A percentile compares a stretch with the other conserved stretches of the same genome.
phyloP scores from a whole-genome alignment of 2,797 vertebrate genomes.

The Distichodus sexfasciatus region DNA sequence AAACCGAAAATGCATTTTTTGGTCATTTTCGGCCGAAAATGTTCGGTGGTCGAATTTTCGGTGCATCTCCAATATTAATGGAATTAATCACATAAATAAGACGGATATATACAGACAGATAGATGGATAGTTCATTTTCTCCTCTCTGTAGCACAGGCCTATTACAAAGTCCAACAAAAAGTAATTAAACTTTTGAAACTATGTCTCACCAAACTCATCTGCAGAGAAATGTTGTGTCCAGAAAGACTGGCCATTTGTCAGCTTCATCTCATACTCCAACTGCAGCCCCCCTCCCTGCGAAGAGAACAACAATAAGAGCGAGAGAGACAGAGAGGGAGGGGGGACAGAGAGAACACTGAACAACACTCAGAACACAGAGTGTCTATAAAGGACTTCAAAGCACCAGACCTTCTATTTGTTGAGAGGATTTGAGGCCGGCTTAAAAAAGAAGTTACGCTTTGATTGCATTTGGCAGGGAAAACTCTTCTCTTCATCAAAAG shows the following conservation, averaged over 20 bases:
- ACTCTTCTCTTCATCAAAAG: slow-evolving; percentile 67
- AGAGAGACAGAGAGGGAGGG: neutral
- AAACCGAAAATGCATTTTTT: too few species aligned
- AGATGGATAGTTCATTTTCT: too few species aligned
- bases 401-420: slow-evolving; percentile 61
- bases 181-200: too few species aligned
- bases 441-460: slow-evolving; percentile 58
- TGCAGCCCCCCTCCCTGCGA: slow-evolving; percentile 85
- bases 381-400: slow-evolving; percentile 72
- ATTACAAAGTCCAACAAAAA: too few species aligned
- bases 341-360: slow-evolving; percentile 44
- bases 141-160: too few species aligned
- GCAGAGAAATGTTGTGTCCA: slow-evolving; percentile 94
- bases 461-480: slow-evolving; percentile 70
- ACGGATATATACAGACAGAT: too few species aligned
- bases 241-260: slow-evolving; percentile 93
- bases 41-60: too few species aligned
- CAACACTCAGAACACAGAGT: slow-evolving; percentile 60
- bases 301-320: neutral
- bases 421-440: slow-evolving; percentile 34
- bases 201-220: slow-evolving; percentile 87
- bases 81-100: too few species aligned
- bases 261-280: slow-evolving; percentile 91
- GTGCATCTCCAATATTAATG: too few species aligned
- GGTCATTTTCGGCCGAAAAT: too few species aligned